A percentile compares a stretch with the other conserved stretches of the same genome.
These are phyloP conservation scores for Argyrosomus japonicus DNA, from an alignment of 2,113 vertebrate species.

Conservation along the genomic window DNA sequence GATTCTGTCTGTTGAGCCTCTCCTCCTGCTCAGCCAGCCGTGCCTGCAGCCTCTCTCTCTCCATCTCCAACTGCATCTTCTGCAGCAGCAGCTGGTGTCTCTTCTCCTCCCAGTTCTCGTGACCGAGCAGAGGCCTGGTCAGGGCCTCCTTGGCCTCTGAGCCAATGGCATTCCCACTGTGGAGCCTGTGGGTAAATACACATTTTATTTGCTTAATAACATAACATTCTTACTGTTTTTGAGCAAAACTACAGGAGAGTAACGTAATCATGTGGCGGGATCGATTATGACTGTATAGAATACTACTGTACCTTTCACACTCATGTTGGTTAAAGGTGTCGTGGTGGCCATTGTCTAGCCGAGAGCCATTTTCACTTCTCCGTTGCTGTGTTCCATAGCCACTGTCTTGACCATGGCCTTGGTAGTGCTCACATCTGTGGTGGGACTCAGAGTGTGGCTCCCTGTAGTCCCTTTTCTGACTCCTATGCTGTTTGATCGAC, in stretches of 20 bases:
- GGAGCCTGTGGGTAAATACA: constrained; percentile 27
- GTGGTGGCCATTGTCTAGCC: constrained; percentile 1
- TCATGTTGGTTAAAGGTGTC: constrained; percentile 17
- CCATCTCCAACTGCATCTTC: constrained; percentile 93
- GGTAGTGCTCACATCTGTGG: constrained; percentile 23
- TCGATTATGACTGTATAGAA: neutral
- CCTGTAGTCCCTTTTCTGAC: constrained; percentile 44
- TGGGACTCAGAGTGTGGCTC: constrained; percentile 42
- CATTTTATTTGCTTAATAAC: neutral
- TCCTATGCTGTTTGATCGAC: constrained; percentile 19
- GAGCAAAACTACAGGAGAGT: neutral
- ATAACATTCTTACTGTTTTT: neutral
- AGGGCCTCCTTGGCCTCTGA: constrained; percentile 42
- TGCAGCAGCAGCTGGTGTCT: constrained; percentile 90
- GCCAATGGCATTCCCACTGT: neutral
- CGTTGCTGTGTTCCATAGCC: constrained; percentile 37
- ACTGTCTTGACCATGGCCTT: constrained; percentile 27
- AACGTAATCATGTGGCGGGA: neutral
- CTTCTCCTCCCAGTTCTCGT: constrained; percentile 87
- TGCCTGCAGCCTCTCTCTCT: constrained; percentile 90
- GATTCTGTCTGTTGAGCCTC: constrained; percentile 88
- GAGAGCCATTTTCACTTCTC: constrained; percentile 11
- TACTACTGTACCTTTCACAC: constrained; percentile 53
- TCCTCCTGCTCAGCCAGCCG: constrained; percentile 91
- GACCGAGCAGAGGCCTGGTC: constrained; percentile 67